Conservation (phyloP, 2,888 invertebrate genomes). For the Plusia festucae region DNA sequence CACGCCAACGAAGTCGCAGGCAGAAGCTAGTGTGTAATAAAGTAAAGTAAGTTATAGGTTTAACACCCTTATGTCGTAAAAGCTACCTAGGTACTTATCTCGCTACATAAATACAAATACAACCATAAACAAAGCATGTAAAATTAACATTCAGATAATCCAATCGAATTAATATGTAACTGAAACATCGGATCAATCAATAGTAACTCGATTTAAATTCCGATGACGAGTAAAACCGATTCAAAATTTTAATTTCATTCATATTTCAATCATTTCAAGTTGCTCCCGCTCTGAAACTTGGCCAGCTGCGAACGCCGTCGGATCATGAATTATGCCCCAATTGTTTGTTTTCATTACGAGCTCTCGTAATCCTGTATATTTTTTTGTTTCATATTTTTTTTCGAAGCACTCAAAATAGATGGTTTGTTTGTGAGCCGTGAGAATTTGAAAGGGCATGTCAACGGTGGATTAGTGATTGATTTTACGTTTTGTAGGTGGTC, state of each 20-base stretch:
- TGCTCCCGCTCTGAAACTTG: conserved; percentile 33
- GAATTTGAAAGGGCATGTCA: conserved; percentile 79
- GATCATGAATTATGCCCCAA: conserved; percentile 73
- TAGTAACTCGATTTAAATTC: too few species aligned
- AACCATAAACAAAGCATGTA: too few species aligned
- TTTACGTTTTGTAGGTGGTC: conserved; percentile 65
- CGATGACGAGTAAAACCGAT: too few species aligned
- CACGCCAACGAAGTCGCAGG: too few species aligned
- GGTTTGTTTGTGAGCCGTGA: conserved; percentile 80
- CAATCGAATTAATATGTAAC: too few species aligned
- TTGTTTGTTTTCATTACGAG: conserved; percentile 81
- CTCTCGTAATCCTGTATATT: conserved; percentile 75
- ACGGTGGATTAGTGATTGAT: conserved; percentile 65
- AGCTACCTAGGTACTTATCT: too few species aligned
- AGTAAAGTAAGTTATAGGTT: too few species aligned
- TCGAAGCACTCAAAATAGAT: conserved; percentile 75
- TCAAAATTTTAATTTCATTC: conserved; percentile 49
- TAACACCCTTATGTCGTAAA: too few species aligned
- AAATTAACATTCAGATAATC: too few species aligned
- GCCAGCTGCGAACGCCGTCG: conserved; percentile 50
- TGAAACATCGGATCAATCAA: too few species aligned
- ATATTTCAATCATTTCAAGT: conserved; percentile 52
- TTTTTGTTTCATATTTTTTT: conserved; percentile 75
- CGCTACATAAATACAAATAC: too few species aligned
- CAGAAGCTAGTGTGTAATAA: too few species aligned